phyloP scores from a whole-genome alignment of 2,113 vertebrate species.

The Jacana jacana region DNA sequence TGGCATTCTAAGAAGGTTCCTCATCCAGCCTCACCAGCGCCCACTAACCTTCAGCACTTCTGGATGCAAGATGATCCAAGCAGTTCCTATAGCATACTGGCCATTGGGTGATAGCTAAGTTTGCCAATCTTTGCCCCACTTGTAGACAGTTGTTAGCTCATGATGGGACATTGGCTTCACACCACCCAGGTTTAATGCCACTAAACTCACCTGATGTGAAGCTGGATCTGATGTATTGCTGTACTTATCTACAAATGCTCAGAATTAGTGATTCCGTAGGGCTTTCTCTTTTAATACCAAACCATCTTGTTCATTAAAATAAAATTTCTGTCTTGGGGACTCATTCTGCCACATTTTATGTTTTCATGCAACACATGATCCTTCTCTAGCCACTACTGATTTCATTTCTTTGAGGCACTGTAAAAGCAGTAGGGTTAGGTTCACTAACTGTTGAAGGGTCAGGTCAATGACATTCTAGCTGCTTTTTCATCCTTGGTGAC shows the following conservation, averaged over 20 bases:
- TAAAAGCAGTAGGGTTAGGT: not conserved
- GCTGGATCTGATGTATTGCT: not conserved
- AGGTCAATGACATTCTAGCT: not conserved
- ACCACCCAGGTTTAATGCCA: not conserved
- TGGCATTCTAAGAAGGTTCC: not conserved
- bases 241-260: not conserved
- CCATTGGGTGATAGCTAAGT: not conserved
- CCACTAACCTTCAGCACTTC: not conserved
- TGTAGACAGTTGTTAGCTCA: not conserved
- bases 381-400: not conserved
- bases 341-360: not conserved
- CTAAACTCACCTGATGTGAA: not conserved
- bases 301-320: not conserved
- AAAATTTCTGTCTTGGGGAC: not conserved
- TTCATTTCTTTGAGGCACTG: not conserved
- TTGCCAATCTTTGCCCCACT: not conserved
- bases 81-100: not conserved
- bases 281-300: not conserved
- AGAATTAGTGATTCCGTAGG: not conserved
- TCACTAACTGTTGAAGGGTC: not conserved
- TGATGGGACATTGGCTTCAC: not conserved
- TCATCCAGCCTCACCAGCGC: not conserved
- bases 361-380: not conserved
- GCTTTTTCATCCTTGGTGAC: not conserved
- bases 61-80: not conserved